These are phyloP conservation scores for Seriola dumerili DNA, from an alignment of 2,113 vertebrate genomes.

Conservation along the genomic window DNA sequence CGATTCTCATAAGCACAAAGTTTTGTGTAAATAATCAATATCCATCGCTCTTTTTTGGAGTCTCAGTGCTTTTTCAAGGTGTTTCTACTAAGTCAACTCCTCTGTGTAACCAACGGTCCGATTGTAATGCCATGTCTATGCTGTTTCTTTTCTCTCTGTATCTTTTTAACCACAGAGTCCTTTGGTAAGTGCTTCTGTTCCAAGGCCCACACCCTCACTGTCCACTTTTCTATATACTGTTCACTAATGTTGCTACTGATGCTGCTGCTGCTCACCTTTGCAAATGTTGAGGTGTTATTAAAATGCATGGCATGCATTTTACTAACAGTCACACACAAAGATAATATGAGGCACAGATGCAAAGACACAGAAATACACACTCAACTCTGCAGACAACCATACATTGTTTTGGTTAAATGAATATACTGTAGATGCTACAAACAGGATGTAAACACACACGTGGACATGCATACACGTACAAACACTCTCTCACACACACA, in stretches of 20 bases:
- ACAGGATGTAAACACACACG: constrained; percentile 69
- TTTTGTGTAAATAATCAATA: constrained; percentile 42
- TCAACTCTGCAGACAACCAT: not conserved
- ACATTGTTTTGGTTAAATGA: constrained; percentile 12
- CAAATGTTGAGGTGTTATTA: constrained; percentile 84
- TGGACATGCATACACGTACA: constrained; percentile 66
- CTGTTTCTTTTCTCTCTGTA: constrained; percentile 99
- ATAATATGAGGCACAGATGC: constrained; percentile 74
- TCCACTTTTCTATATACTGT: constrained; percentile 83
- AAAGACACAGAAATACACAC: constrained; percentile 64
- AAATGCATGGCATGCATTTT: constrained; percentile 99
- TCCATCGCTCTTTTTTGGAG: constrained; percentile 20
- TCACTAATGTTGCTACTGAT: constrained; percentile 77
- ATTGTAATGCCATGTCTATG: constrained; percentile 99
- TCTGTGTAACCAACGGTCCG: constrained; percentile 81
- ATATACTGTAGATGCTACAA: not conserved
- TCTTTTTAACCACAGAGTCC: constrained; percentile 99
- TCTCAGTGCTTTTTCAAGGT: constrained; percentile 67
- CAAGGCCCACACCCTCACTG: constrained; percentile 97
- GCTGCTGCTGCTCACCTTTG: constrained; percentile 70
- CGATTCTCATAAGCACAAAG: not conserved
- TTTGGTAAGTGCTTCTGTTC: constrained; percentile 99
- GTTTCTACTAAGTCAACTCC: constrained; percentile 72
- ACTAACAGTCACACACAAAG: constrained; percentile 91
- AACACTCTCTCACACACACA: not conserved